These are phyloP conservation scores for Pseudomyrmex gracilis DNA, from an alignment of 1,140 invertebrate genomes.

Conservation along the genomic window DNA sequence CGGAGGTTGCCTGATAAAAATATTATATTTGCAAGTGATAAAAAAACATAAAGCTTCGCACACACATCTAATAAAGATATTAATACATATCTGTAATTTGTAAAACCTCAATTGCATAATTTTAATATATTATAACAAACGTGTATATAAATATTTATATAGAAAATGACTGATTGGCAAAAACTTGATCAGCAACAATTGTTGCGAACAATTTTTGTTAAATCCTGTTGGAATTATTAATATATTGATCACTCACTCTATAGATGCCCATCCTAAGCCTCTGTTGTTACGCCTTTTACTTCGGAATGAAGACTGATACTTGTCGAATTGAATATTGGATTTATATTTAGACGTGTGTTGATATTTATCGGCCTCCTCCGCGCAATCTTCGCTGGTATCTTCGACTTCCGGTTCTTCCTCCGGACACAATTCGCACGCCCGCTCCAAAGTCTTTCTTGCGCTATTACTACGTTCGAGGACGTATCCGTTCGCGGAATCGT, in stretches of 20 bases:
- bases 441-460: constrained; percentile 95
- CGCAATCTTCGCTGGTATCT: constrained; percentile 77
- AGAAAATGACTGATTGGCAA: too few relatives aligned
- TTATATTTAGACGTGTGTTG: constrained; percentile 43
- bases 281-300: constrained; percentile 42
- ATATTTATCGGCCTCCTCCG: constrained; percentile 71
- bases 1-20: not conserved
- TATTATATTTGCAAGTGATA: not conserved
- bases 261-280: constrained; percentile 62
- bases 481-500: constrained; percentile 98
- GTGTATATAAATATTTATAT: too few relatives aligned
- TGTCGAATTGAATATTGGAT: not conserved
- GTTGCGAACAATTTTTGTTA: constrained; percentile 1
- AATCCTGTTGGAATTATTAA: not conserved
- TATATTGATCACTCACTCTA: constrained; percentile 59
- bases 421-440: constrained; percentile 93
- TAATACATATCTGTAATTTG: too few relatives aligned
- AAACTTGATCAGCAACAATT: too few relatives aligned
- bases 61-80: too few relatives aligned
- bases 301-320: not conserved
- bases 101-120: too few relatives aligned
- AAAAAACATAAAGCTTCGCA: too few relatives aligned
- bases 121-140: too few relatives aligned
- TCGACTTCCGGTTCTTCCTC: constrained; percentile 88
- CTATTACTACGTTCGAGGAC: constrained; percentile 97